Conservation (phyloP, 2,888 invertebrate genomes). For the Biston stratarius region DNA sequence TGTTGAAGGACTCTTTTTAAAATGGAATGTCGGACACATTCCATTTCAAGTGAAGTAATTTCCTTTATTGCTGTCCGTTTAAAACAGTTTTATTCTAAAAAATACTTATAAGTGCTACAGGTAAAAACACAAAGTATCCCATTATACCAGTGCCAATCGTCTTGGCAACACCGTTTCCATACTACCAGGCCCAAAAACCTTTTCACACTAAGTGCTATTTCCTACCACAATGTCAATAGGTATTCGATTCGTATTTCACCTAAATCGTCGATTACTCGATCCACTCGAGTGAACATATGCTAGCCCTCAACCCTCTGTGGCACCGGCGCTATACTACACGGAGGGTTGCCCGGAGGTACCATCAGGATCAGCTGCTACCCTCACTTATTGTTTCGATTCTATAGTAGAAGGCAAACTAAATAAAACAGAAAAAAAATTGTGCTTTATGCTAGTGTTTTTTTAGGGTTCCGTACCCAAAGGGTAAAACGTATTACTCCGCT, state of each 20-base stretch:
- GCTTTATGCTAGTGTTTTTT: too few species aligned
- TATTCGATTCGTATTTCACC: slow-evolving; percentile 41
- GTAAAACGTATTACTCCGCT: too few species aligned
- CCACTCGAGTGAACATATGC: slow-evolving; percentile 39
- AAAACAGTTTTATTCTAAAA: not conserved
- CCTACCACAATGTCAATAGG: slow-evolving; percentile 29
- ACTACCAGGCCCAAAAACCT: slow-evolving; percentile 20
- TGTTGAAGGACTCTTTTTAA: too few species aligned
- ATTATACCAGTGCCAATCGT: not conserved
- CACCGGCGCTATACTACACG: slow-evolving; percentile 3
- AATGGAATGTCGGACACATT: too few species aligned
- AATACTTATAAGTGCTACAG: not conserved
- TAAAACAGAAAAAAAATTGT: too few species aligned
- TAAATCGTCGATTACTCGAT: slow-evolving; percentile 40
- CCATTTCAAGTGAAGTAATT: too few species aligned
- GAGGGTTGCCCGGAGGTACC: not conserved
- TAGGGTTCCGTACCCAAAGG: too few species aligned
- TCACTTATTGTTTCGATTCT: not conserved
- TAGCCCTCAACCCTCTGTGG: slow-evolving; percentile 33
- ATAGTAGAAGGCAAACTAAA: too few species aligned
- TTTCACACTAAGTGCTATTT: slow-evolving; percentile 19
- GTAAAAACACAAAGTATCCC: not conserved
- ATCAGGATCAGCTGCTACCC: not conserved
- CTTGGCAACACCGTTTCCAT: slow-evolving; percentile 3
- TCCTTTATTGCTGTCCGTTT: not conserved